Conservation (phyloP, 2,888 invertebrate genomes). For the Andricus curvator region DNA sequence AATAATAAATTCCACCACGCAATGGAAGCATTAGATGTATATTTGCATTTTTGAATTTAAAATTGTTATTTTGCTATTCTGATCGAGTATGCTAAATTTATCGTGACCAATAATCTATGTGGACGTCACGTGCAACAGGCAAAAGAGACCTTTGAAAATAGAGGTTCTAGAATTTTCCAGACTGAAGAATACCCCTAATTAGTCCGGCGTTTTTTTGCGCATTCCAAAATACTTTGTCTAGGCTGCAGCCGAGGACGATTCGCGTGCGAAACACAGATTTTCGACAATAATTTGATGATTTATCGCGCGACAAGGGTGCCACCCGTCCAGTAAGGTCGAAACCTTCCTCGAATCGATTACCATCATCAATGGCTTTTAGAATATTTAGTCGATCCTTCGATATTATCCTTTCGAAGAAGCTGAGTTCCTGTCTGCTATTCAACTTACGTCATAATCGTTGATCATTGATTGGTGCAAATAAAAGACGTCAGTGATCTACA, state of each 20-base stretch:
- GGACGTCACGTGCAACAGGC: conserved; percentile 12
- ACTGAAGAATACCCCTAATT: conserved; percentile 44
- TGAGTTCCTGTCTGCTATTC: conserved; percentile 35
- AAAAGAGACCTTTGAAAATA: neutral
- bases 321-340: conserved; percentile 39
- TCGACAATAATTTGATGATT: conserved; percentile 30
- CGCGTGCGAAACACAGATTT: conserved; percentile 29
- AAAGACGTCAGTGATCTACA: neutral
- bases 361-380: conserved; percentile 44
- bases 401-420: conserved; percentile 51
- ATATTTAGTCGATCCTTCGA: conserved; percentile 32
- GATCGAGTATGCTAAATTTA: conserved; percentile 60
- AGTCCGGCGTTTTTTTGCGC: conserved; percentile 44
- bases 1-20: conserved; percentile 34
- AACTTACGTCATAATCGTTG: conserved; percentile 27
- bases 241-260: conserved; percentile 17
- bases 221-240: conserved; percentile 38
- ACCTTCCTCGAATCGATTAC: conserved; percentile 63
- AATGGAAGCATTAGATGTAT: conserved; percentile 7
- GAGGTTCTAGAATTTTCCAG: neutral
- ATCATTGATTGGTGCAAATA: conserved; percentile 31
- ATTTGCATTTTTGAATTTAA: conserved; percentile 44
- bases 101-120: conserved; percentile 36
- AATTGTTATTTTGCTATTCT: conserved; percentile 30
- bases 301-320: conserved; percentile 50